Conservation (phyloP, 2,113 vertebrate genomes). For the Gila orcuttii region DNA sequence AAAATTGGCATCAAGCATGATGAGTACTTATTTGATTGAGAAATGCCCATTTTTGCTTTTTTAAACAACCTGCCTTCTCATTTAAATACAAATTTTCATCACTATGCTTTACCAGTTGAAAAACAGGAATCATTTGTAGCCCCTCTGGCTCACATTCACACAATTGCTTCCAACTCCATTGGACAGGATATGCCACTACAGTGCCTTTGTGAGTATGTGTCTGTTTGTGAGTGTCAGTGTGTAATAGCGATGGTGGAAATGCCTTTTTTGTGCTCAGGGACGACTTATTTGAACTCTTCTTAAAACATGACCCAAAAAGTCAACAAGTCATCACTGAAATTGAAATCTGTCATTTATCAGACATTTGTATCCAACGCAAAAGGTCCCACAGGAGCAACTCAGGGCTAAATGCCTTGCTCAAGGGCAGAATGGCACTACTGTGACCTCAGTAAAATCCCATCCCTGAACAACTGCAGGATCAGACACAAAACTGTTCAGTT, state of each 20-base stretch:
- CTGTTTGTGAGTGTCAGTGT: neutral
- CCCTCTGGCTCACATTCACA: neutral
- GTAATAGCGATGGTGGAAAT: neutral
- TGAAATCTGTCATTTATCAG: constrained; percentile 34
- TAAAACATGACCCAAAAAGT: constrained; percentile 19
- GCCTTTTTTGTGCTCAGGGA: neutral
- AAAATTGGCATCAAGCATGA: neutral
- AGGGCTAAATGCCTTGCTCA: constrained; percentile 26
- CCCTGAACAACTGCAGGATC: constrained; percentile 1
- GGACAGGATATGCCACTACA: neutral
- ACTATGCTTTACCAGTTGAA: neutral
- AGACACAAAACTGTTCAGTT: neutral
- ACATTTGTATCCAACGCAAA: constrained; percentile 26
- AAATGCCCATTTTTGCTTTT: neutral
- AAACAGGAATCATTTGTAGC: constrained; percentile 1
- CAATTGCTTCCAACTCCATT: constrained; percentile 5
- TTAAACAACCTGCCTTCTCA: neutral
- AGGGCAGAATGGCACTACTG: constrained; percentile 20
- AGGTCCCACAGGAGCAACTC: constrained; percentile 20
- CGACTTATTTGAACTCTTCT: neutral
- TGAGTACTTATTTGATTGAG: neutral
- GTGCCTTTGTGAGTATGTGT: neutral
- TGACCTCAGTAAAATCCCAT: constrained; percentile 16
- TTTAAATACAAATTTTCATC: neutral
- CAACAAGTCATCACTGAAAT: constrained; percentile 35